Percentiles rank a stretch among this genome's conserved stretches.
Conservation (phyloP, 2,113 vertebrate species). For the Hippocampus comes region DNA sequence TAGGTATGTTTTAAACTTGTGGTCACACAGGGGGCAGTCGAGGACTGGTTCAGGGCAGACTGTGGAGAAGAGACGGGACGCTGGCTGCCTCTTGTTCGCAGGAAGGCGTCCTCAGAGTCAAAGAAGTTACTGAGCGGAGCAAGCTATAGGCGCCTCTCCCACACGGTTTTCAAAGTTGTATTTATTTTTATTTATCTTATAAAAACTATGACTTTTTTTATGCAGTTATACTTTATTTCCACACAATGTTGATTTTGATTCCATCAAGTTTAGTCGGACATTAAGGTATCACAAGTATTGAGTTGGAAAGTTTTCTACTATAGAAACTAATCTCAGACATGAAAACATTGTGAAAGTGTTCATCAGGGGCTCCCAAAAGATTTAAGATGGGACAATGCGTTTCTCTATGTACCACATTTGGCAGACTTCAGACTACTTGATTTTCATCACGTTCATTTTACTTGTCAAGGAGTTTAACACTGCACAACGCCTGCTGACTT, state of each 20-base stretch:
- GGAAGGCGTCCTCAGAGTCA: constrained; percentile 85
- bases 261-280: too few relatives aligned
- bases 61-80: constrained; percentile 88
- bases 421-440: not conserved
- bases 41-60: constrained; percentile 83
- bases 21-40: constrained; percentile 78
- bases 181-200: not conserved
- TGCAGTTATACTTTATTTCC: not conserved
- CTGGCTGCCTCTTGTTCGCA: constrained; percentile 87
- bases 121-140: constrained; percentile 56
- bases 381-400: not conserved
- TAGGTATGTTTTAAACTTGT: constrained; percentile 4
- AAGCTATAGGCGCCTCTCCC: constrained; percentile 72
- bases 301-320: too few relatives aligned
- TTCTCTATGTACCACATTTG: not conserved
- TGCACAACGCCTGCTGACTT: not conserved
- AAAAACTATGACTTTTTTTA: not conserved
- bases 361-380: not conserved
- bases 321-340: not conserved
- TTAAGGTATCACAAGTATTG: too few relatives aligned
- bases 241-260: not conserved
- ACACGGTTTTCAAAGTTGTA: not conserved
- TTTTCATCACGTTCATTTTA: not conserved
- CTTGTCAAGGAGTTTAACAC: not conserved
- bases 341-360: not conserved